Evolutionary conservation across 2,888 invertebrate species (phyloP).

Genomic region (Tenthredo scrophulariae): DNA sequence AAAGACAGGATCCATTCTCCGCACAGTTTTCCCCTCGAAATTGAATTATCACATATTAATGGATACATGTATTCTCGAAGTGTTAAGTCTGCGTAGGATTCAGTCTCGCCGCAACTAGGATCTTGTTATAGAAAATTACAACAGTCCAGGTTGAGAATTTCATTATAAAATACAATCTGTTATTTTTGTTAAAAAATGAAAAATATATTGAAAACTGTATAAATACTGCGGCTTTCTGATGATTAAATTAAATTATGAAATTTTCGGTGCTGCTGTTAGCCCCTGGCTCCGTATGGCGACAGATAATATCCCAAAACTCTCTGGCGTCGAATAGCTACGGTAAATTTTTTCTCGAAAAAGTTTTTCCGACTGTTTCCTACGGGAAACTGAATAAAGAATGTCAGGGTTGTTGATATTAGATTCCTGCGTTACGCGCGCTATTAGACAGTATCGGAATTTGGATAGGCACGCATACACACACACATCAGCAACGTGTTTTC

Average conservation of each 20-base stretch:
- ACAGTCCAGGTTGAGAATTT: background rate
- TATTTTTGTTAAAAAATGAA: background rate
- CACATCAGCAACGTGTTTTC: background rate
- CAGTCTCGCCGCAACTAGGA: background rate
- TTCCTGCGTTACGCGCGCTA: background rate
- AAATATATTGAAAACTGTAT: too few relatives aligned
- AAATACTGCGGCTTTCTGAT: too few relatives aligned
- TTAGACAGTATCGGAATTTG: background rate
- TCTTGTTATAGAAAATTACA: background rate
- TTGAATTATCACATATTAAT: constrained; percentile 10
- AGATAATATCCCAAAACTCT: background rate
- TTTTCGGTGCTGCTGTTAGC: background rate
- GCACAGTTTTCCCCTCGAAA: background rate
- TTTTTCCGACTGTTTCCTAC: background rate
- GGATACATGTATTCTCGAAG: background rate
- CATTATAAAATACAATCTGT: background rate
- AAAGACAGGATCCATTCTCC: constrained; percentile 15
- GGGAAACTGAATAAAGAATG: background rate
- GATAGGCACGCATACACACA: background rate
- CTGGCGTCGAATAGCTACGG: background rate
- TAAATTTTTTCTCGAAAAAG: background rate
- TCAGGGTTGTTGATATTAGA: background rate
- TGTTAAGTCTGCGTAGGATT: background rate
- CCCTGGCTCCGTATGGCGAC: background rate
- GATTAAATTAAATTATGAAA: background rate